Base-by-base conservation (phyloP, 2,797 vertebrate genomes). In the Danio aesculapii region DNA sequence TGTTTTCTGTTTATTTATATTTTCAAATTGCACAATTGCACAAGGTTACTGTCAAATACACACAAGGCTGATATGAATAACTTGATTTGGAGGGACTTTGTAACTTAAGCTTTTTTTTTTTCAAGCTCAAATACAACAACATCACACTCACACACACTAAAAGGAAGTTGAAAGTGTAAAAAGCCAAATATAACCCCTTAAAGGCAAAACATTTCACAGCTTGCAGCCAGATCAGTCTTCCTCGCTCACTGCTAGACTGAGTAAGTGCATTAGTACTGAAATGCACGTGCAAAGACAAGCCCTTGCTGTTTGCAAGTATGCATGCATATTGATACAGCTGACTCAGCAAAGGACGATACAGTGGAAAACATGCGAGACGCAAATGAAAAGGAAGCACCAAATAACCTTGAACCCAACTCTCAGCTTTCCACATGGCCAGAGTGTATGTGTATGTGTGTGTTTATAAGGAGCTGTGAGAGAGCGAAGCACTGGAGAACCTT, bases 231-330 rank as follows among this genome's bases (percentile, higher is more conserved):
- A 44, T 74, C 43, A 30, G 8, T 43, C 16, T 75, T 9, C 8
- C 6, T 66, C 7, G 19, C 50, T 57, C n/a, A 57, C 39, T 67
- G 39, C 41, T 30, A 77, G 14, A 58, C 30, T 58, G 8, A 58
- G n/a, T 11, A 14, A 74, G 17, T 49, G 17, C 8, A 13, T n/a
- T 44, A 4, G 17, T 39, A 39, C 14, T 8, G 6, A 49, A 78
- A 70, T 41, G 10, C 77, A 79, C 66, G 12, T 61, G 67, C 67
- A 53, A 79, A 43, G 57, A 70, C 67, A 61, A 43, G 77, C 43
- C 39, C 19, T 30, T 57, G 52, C 17, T 77, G 47, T 47, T 43
- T 52, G 30, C 16, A 47, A 57, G 75, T 59, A 58, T 77, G 76
- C n/a, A 43, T 41, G 6, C 16, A 50, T 4, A 61, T 11, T 14